Base-by-base conservation (phyloP, 2,888 invertebrate genomes). In the Saturnia pavonia region DNA sequence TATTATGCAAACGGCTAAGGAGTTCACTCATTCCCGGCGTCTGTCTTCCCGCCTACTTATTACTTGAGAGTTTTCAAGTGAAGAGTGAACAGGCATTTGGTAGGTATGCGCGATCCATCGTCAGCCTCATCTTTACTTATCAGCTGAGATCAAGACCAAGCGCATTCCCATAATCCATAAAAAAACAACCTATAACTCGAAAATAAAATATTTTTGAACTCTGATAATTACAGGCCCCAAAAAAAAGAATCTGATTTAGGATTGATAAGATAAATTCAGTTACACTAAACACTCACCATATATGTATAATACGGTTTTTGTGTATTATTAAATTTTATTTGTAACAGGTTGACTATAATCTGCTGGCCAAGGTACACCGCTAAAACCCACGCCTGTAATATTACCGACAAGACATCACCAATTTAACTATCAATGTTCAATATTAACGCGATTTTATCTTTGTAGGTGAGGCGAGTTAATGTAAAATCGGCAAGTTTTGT, bases 341-440 rank as follows among this genome's bases (percentile, higher is more conserved):
- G 65, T 40, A 65, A n/a, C 65, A 19, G n/a, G 65, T 40, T 65
- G 9, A 40, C 65, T 65, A 19, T 65, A 65, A 65, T 65, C 65
- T 40, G 40, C n/a, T 65, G 34, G 40, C 65, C 65, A 65, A 65
- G 65, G 65, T n/a, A 65, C 40, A 65, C 65, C 9, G n/a, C 40
- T 65, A 65, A n/a, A 65, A 40, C 65, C 65, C 40, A 65, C 65
- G 65, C 65, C 40, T 65, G 11, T 40, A 65, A 65, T 65, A 65
- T 65, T 65, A 65, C 65, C 40, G n/a, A n/a, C 40, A 65, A 65
- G 19, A 40, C 65, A 65, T 65, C 65, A 65, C 65, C 65, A 65
- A 65, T 40, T 40, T 65, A 40, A 65, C 40, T 65, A 65, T 65
- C 65, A 65, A 40, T 40, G 65, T 40, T 2, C 65, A 65, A 40